Base-by-base conservation (phyloP, 2,797 vertebrate genomes). In the Poecilia gillii region DNA sequence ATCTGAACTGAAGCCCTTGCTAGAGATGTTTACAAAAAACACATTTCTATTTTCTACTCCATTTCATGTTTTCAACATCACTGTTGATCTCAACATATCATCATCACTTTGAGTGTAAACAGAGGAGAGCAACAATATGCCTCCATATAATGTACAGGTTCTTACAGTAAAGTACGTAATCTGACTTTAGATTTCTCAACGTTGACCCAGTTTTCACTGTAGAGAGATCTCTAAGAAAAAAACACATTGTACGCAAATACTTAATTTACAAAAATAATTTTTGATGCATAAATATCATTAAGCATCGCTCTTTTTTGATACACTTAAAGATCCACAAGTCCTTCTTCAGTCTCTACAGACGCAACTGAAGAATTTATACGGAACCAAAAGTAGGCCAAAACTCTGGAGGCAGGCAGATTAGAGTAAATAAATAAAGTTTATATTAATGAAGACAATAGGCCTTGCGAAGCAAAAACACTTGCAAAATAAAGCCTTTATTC, bases 201-300 rank as follows among this genome's bases (percentile, higher is more conserved):
- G 46, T 59, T 0, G 41, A 82, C 66, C 73, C 72, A 81, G 72
- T 72, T 86, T 84, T 79, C 64, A 79, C 20, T 59, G 75, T 70
- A 53, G 23, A 16, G 72, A 76, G 71, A 80, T 78, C 72, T 77
- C 41, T 84, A n/a, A 55, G 9, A 12, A 25, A 53, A 6, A 25
- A 3, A 25, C 7, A 23, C 20, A 53, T 25, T 53, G 7, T 53
- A 53, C 23, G 0, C 25, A n/a, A 25, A 11, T n/a, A 55, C n/a
- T 28, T 28, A 12, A 57, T 28, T 57, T 13, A 28, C 25, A 28
- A 28, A 28, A 13, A 57, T 57, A 0, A 4, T 57, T 57, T n/a
- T n/a, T 57, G 25, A 57, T n/a, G 9, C 55, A 57, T 6, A 5
- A 57, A 13, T 57, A 57, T 28, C 3, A 57, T 57, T 57, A 28